Evolutionary conservation across 1,140 invertebrate species (phyloP).

Genomic region (Medauroidea extradentata): DNA sequence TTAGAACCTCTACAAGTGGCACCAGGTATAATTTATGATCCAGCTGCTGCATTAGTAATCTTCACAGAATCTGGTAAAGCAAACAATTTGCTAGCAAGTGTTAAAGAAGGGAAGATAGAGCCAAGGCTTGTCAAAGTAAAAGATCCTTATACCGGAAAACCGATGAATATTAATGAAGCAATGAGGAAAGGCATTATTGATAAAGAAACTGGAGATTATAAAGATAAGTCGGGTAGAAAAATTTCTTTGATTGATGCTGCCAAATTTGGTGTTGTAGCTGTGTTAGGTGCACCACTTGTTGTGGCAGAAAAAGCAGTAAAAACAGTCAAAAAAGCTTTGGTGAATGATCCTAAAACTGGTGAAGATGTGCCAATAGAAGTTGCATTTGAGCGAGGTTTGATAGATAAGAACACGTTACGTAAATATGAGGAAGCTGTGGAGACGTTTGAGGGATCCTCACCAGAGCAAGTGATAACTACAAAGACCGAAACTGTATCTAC

Average conservation of each 20-base stretch:
- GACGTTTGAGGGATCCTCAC: conserved; percentile 21
- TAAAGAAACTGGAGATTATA: conserved; percentile 65
- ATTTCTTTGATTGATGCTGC: conserved; percentile 69
- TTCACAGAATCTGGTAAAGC: conserved; percentile 65
- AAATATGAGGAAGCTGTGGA: conserved; percentile 46
- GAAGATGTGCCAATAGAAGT: conserved; percentile 71
- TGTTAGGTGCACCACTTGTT: conserved; percentile 65
- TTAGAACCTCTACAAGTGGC: conserved; percentile 63
- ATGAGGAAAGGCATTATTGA: conserved; percentile 70
- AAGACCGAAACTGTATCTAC: conserved; percentile 18
- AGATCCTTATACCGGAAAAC: conserved; percentile 65
- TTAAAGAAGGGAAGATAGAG: conserved; percentile 62
- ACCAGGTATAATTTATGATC: conserved; percentile 69
- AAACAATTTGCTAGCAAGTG: conserved; percentile 61
- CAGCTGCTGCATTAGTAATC: conserved; percentile 64
- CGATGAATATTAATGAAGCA: conserved; percentile 71
- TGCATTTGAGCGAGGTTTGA: conserved; percentile 71
- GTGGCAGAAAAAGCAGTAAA: conserved; percentile 51
- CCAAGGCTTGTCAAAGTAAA: conserved; percentile 65
- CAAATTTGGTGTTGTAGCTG: conserved; percentile 64
- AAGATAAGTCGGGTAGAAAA: conserved; percentile 56
- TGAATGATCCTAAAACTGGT: conserved; percentile 72
- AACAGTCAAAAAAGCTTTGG: conserved; percentile 51
- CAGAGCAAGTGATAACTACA: conserved; percentile 23
- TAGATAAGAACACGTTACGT: conserved; percentile 54